These are phyloP conservation scores for Apamea crenata DNA, from an alignment of 2,888 invertebrate species.

Conservation along the genomic window DNA sequence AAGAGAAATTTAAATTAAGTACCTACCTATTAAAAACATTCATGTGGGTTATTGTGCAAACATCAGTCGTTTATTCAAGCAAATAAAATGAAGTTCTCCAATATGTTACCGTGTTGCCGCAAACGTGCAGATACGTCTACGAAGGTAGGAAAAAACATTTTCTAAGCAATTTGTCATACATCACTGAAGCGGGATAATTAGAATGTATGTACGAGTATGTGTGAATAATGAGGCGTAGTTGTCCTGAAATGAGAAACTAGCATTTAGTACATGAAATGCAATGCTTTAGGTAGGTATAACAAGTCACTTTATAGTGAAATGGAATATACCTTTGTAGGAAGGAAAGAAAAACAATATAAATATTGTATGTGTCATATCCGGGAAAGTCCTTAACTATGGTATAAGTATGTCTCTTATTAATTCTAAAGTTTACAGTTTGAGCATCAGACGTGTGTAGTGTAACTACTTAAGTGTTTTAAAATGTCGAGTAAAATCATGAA, in stretches of 20 bases:
- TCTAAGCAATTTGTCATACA: conserved; percentile 21
- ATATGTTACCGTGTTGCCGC: conserved; percentile 27
- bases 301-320: neutral
- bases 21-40: conserved; percentile 31
- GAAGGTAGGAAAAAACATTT: conserved; percentile 29
- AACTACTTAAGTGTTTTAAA: conserved; percentile 14
- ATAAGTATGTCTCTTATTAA: neutral
- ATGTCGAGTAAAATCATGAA: conserved; percentile 23
- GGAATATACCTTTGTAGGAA: neutral
- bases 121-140: conserved; percentile 26
- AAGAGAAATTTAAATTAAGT: conserved; percentile 8
- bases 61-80: conserved; percentile 26
- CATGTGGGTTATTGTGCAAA: conserved; percentile 3
- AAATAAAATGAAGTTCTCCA: conserved; percentile 34
- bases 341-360: neutral
- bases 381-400: conserved; percentile 17
- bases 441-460: conserved; percentile 16
- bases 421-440: conserved; percentile 14
- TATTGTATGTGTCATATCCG: conserved; percentile 18
- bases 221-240: neutral
- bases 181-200: conserved; percentile 4
- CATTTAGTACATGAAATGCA: neutral
- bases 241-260: conserved; percentile 9
- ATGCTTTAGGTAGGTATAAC: neutral
- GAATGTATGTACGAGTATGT: neutral